Evolutionary conservation across 1,140 invertebrate species (phyloP).

Genomic region (Procambarus virginalis): DNA sequence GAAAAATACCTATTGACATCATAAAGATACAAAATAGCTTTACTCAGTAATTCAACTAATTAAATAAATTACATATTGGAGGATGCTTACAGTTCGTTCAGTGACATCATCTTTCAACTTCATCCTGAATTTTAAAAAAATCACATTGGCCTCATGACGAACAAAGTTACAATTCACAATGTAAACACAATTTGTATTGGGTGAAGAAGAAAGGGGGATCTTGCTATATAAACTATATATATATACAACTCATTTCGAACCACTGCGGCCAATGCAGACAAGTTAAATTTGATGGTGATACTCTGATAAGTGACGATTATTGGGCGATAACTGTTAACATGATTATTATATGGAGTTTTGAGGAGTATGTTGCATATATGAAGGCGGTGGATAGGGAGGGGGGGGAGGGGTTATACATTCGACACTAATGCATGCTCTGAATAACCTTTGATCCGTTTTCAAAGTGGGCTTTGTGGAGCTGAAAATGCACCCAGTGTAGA

Average conservation of each 20-base stretch:
- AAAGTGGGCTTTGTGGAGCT: too few species aligned
- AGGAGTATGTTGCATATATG: not conserved
- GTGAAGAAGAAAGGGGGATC: not conserved
- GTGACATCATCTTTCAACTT: not conserved
- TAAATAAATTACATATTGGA: not conserved
- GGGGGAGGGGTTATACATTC: not conserved
- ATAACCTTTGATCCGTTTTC: not conserved
- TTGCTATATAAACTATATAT: not conserved
- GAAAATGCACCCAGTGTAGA: too few species aligned
- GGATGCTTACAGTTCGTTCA: not conserved
- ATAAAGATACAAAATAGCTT: too few species aligned
- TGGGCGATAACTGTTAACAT: not conserved
- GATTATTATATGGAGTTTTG: not conserved
- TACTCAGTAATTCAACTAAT: not conserved
- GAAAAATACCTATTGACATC: too few species aligned
- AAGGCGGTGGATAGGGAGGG: not conserved
- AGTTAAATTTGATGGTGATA: not conserved
- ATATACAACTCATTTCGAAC: not conserved
- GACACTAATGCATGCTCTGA: constrained; percentile 5
- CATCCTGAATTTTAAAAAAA: not conserved
- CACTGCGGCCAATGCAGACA: not conserved
- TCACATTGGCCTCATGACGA: not conserved
- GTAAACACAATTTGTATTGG: not conserved
- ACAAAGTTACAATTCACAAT: not conserved
- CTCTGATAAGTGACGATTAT: not conserved